A percentile compares a stretch with the other conserved stretches of the same genome.
Evolutionary conservation across 1,140 invertebrate genomes (phyloP).

Genomic region (Adoxophyes honmai): DNA sequence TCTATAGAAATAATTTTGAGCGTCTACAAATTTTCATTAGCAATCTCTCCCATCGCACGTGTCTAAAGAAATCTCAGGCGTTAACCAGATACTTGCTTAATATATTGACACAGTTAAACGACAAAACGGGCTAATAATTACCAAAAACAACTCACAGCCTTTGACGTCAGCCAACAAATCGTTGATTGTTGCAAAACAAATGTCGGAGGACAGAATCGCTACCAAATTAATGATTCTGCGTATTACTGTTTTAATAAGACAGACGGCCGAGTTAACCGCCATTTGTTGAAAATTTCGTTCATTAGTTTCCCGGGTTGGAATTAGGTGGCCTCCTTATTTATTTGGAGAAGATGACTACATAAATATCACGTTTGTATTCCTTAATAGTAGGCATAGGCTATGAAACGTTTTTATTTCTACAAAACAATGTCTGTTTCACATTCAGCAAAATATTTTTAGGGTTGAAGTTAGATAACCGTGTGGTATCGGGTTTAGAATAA

Average conservation of each 20-base stretch:
- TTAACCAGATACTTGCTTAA: neutral
- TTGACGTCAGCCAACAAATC: constrained; percentile 9
- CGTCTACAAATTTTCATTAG: neutral
- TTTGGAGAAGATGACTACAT: neutral
- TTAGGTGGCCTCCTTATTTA: constrained; percentile 9
- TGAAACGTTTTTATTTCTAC: no score
- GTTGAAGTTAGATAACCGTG: no score
- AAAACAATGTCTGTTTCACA: no score
- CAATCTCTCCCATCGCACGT: neutral
- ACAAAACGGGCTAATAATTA: neutral
- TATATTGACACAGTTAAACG: neutral
- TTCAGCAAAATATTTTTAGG: no score
- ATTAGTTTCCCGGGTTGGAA: constrained; percentile 5
- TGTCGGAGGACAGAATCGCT: neutral
- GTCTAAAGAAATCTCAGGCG: neutral
- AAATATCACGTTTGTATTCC: no score
- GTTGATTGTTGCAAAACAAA: constrained; percentile 15
- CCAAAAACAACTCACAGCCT: neutral
- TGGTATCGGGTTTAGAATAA: no score
- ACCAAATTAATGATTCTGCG: constrained; percentile 12
- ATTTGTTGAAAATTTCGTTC: constrained; percentile 12
- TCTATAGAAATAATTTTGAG: neutral
- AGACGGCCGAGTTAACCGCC: constrained; percentile 2
- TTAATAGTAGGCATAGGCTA: no score
- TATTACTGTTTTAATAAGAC: constrained; percentile 12